phyloP scores from a whole-genome alignment of 2,888 invertebrate species.

The Eupithecia exiguata region DNA sequence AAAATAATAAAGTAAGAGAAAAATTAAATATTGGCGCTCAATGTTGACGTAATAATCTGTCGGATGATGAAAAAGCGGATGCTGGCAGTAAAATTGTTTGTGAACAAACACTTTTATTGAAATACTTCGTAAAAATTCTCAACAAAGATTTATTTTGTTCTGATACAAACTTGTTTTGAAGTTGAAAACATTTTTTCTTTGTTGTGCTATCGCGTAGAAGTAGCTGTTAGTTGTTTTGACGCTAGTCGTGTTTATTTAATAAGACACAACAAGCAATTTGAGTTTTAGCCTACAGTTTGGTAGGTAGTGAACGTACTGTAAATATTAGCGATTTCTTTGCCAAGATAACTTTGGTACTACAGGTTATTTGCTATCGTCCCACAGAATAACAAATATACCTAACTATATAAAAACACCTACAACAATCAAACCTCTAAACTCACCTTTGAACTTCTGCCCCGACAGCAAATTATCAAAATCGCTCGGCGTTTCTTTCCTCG shows the following conservation, averaged over 20 bases:
- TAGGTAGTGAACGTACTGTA: background rate
- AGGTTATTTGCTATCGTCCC: background rate
- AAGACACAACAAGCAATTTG: background rate
- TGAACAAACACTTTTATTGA: conserved; percentile 45
- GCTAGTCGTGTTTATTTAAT: conserved; percentile 1
- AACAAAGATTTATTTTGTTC: conserved; percentile 34
- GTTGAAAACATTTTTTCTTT: conserved; percentile 19
- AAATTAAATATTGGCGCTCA: conserved; percentile 55
- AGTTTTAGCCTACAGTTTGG: background rate
- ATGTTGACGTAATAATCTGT: conserved; percentile 54
- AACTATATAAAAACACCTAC: background rate
- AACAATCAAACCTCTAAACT: conserved; percentile 31
- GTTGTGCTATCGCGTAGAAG: conserved; percentile 7
- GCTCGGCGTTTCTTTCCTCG: conserved; percentile 79
- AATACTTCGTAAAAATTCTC: conserved; percentile 40
- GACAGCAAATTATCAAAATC: conserved; percentile 72
- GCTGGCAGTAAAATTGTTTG: conserved; percentile 51
- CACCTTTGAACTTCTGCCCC: conserved; percentile 78
- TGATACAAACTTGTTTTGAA: conserved; percentile 26
- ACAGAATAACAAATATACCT: too few species aligned
- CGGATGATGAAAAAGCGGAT: conserved; percentile 50
- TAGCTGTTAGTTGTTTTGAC: background rate
- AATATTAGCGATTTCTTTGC: background rate
- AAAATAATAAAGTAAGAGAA: conserved; percentile 41
- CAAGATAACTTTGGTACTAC: background rate